These are phyloP conservation scores for Unio pictorum DNA, from an alignment of 2,888 invertebrate species.

Conservation along the genomic window DNA sequence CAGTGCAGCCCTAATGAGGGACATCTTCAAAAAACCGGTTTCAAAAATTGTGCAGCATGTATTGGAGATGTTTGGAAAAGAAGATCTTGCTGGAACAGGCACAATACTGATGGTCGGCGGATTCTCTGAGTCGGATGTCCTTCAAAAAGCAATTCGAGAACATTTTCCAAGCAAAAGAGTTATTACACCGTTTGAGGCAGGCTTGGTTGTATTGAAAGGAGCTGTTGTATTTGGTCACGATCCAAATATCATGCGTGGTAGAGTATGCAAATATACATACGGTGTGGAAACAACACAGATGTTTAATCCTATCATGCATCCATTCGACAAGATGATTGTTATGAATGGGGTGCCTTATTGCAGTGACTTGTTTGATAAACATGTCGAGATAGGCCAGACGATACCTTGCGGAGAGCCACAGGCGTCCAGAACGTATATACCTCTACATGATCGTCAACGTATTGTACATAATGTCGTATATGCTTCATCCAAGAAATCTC, in stretches of 20 bases:
- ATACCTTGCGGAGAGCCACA: not conserved
- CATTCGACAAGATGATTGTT: not conserved
- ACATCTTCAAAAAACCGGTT: too few species aligned
- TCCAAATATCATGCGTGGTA: not conserved
- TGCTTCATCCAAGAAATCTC: conserved; percentile 1
- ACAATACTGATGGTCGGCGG: conserved; percentile 4
- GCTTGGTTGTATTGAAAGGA: conserved; percentile 1
- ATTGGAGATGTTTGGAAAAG: too few species aligned
- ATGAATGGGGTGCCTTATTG: not conserved
- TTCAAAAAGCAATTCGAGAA: not conserved
- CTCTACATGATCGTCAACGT: not conserved
- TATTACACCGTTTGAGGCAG: not conserved
- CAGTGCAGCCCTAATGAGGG: too few species aligned
- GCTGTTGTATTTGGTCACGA: conserved; percentile 3
- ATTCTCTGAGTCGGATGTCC: conserved; percentile 3
- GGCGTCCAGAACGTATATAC: conserved; percentile 1
- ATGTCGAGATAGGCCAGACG: not conserved
- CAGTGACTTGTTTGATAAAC: conserved; percentile 1
- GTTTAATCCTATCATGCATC: not conserved
- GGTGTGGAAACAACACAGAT: not conserved
- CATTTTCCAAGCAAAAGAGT: not conserved
- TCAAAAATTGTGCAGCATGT: too few species aligned
- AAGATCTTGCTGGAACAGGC: not conserved
- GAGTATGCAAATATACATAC: conserved; percentile 4
- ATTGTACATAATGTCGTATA: not conserved